phyloP scores from a whole-genome alignment of 2,888 invertebrate species.

The Oxytorus armatus region DNA sequence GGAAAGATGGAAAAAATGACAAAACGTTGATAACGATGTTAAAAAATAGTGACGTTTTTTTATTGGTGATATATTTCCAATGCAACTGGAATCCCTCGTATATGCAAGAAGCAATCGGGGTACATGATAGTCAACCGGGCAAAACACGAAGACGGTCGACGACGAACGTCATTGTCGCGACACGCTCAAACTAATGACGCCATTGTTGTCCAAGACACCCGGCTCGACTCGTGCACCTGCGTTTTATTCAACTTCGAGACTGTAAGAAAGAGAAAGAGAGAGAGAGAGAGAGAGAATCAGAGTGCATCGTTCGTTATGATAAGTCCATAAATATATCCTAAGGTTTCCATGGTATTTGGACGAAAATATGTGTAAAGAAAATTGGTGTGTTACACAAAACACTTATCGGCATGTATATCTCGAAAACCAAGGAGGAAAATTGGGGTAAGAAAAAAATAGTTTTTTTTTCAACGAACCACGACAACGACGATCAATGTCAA shows the following conservation, averaged over 20 bases:
- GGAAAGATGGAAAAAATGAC: too few species aligned
- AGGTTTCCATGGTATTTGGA: not conserved
- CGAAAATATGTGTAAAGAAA: not conserved
- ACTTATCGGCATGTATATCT: too few species aligned
- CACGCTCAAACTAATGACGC: slow-evolving; percentile 72
- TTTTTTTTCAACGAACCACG: too few species aligned
- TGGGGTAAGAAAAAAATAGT: too few species aligned
- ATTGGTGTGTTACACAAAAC: too few species aligned
- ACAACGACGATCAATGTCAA: too few species aligned
- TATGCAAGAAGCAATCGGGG: not conserved
- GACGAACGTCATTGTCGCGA: slow-evolving; percentile 36
- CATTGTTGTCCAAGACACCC: slow-evolving; percentile 72
- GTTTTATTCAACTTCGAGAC: slow-evolving; percentile 48
- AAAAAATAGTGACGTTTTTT: too few species aligned
- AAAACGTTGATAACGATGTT: too few species aligned
- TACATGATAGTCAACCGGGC: slow-evolving; percentile 11
- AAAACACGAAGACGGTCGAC: slow-evolving; percentile 24
- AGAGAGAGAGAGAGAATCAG: not conserved
- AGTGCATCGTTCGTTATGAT: not conserved
- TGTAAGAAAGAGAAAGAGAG: not conserved
- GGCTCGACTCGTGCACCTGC: slow-evolving; percentile 72
- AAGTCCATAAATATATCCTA: slow-evolving; percentile 4
- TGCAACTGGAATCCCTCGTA: slow-evolving; percentile 1
- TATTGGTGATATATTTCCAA: too few species aligned
- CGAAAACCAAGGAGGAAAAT: too few species aligned